Base-by-base conservation (phyloP, 1,140 invertebrate genomes). In the Lasaia peninsularis region DNA sequence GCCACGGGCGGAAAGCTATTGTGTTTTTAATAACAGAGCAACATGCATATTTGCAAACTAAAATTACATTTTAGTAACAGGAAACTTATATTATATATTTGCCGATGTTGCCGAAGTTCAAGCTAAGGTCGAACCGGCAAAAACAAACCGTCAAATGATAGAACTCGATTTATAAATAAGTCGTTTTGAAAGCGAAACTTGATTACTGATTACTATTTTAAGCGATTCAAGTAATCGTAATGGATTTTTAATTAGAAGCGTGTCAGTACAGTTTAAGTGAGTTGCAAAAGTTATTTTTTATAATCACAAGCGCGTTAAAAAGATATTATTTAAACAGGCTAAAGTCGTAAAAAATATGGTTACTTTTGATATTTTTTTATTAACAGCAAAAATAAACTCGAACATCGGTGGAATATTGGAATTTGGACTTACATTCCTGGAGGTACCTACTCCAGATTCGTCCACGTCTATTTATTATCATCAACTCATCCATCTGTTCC, bases 141-240 rank as follows among this genome's bases (percentile, higher is more conserved):
- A 44, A 44, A 44, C 37, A 44, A 18, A 16, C 34, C 9, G 37
- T 44, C 14, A 18, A 44, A 60, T 50, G 24, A 34, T 48, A 52
- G 21, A 51, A 60, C 33, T 60, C 55, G 52, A 67, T 60, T 49
- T 67, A 33, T 52, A 55, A 63, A 62, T 40, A 62, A 67, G 62
- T 58, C 20, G 34, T 59, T 63, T 71, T 58, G 75, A 80, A 80
- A 80, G 75, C 76, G 58, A 75, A 73, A 70, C 61, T 56, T 55
- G 24, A 57, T 55, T 59, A 53, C 33, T 67, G 69, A 78, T 75
- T 70, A 72, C 63, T 71, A 77, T 77, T 79, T 71, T 62, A 18
- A 52, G 50, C 31, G 50, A 52, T 55, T 60, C 60, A 57, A 49
- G 63, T 54, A 59, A 56, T 57, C 40, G 58, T 64, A 74, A 77